phyloP scores from a whole-genome alignment of 2,113 vertebrate species.

The Camarhynchus parvulus region DNA sequence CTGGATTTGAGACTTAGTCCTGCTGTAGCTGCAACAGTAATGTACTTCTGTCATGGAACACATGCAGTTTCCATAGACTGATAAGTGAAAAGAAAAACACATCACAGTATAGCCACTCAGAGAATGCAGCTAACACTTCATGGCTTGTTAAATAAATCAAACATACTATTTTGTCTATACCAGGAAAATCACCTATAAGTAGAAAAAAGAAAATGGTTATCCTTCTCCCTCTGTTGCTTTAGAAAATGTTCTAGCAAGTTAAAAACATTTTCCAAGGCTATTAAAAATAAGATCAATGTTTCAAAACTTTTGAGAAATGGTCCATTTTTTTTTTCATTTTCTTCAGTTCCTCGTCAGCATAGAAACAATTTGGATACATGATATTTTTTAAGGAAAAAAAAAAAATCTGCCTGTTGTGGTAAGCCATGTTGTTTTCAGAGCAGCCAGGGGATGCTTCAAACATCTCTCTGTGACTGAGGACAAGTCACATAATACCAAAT shows the following conservation, averaged over 20 bases:
- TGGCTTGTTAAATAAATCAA: neutral
- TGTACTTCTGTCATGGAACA: neutral
- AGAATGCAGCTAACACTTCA: neutral
- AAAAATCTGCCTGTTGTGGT: neutral
- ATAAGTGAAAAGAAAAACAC: neutral
- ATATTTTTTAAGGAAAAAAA: neutral
- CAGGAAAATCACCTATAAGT: neutral
- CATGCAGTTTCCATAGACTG: neutral
- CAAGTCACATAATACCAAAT: neutral
- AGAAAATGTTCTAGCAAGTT: neutral
- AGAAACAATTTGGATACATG: neutral
- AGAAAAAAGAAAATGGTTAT: neutral
- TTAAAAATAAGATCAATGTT: neutral
- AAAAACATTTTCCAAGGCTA: neutral
- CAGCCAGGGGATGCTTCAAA: neutral
- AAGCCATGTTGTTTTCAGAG: neutral
- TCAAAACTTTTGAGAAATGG: neutral
- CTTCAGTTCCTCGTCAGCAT: neutral
- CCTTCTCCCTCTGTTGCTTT: neutral
- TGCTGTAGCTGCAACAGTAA: neutral
- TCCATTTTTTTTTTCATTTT: neutral
- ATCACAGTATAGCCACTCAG: neutral
- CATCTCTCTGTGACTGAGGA: neutral
- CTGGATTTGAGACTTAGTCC: neutral
- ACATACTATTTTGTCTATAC: neutral